phyloP scores from a whole-genome alignment of 2,888 invertebrate genomes.

The Drosophila maculinotata region DNA sequence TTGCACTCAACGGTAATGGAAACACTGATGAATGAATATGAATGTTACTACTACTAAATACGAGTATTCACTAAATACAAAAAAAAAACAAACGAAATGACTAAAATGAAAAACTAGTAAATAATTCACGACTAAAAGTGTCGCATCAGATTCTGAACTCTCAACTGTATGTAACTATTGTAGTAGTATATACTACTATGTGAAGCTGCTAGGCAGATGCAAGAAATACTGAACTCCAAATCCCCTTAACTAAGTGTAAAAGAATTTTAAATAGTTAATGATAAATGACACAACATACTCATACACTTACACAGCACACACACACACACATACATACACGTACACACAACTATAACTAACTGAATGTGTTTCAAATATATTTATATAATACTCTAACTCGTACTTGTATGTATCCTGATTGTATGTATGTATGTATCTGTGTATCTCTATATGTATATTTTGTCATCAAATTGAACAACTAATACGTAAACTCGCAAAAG shows the following conservation, averaged over 20 bases:
- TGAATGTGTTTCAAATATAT: conserved; percentile 63
- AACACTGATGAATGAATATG: conserved; percentile 42
- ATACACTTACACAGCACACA: conserved; percentile 14
- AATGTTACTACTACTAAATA: conserved; percentile 54
- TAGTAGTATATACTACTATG: conserved; percentile 12
- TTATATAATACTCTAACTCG: conserved; percentile 33
- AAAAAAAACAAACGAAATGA: conserved; percentile 7
- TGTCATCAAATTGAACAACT: conserved; percentile 64
- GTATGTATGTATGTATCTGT: conserved; percentile 41
- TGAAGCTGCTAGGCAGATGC: conserved; percentile 36
- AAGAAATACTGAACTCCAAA: conserved; percentile 19
- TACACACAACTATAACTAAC: conserved; percentile 44
- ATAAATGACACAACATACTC: conserved; percentile 26
- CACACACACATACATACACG: conserved; percentile 5
- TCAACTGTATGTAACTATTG: conserved; percentile 22
- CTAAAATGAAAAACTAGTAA: conserved; percentile 28
- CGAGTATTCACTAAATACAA: conserved; percentile 40
- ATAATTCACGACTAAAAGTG: conserved; percentile 38
- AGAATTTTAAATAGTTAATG: conserved; percentile 53
- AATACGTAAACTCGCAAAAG: conserved; percentile 28
- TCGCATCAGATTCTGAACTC: conserved; percentile 31
- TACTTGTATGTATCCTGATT: conserved; percentile 42
- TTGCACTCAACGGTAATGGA: conserved; percentile 48
- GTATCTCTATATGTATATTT: conserved; percentile 61
- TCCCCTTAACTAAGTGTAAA: conserved; percentile 48